Conservation (phyloP, 2,113 vertebrate species). For the Xenopus laevis region DNA sequence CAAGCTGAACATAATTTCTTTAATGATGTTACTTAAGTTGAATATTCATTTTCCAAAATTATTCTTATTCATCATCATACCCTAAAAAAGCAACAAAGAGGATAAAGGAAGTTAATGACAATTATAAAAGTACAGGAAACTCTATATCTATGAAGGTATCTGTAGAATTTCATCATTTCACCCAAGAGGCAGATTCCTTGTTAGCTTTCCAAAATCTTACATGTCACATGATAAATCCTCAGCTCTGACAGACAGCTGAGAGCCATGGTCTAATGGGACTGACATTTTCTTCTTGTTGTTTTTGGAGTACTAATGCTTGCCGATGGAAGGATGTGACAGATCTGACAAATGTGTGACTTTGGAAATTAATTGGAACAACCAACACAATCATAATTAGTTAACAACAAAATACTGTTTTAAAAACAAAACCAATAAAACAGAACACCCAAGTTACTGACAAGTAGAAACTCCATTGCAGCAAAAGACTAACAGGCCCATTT, state of each 20-base stretch:
- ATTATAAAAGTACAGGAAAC: not conserved
- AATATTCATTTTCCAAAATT: not conserved
- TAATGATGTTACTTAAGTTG: not conserved
- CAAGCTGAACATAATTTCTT: not conserved
- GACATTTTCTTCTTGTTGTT: not conserved
- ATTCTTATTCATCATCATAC: not conserved
- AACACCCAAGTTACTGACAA: no score
- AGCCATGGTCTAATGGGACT: not conserved
- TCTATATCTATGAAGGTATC: not conserved
- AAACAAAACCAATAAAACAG: no score
- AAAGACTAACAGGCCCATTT: no score
- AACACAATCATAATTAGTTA: no score
- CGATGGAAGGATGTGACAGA: no score
- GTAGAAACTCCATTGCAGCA: no score
- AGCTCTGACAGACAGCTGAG: not conserved
- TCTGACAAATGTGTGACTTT: not conserved
- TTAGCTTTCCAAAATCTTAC: not conserved
- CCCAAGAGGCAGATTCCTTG: not conserved
- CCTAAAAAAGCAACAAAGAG: not conserved
- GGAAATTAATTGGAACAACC: not conserved
- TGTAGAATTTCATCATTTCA: slow-evolving; percentile 5
- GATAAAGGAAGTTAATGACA: not conserved
- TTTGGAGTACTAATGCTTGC: not conserved
- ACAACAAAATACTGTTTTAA: no score
- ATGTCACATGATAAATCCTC: not conserved